A percentile compares a stretch with the other conserved stretches of the same genome.
These are phyloP conservation scores for Coendou prehensilis DNA, from an alignment of 2,797 vertebrate genomes.

Conservation along the genomic window DNA sequence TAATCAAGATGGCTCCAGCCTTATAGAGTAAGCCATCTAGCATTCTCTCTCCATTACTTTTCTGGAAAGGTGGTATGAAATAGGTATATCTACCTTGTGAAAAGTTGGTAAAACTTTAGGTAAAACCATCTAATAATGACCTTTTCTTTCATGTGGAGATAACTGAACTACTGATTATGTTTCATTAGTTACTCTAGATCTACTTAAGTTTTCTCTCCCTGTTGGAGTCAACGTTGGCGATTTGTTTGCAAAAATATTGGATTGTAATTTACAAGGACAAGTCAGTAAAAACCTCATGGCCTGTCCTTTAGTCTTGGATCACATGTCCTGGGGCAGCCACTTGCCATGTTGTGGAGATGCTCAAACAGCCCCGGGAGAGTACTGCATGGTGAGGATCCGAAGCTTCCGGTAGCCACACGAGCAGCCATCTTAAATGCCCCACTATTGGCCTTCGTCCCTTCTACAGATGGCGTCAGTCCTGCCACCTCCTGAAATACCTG, in stretches of 20 bases:
- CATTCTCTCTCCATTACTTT: neutral
- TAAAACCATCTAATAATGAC: neutral
- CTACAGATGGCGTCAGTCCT: neutral
- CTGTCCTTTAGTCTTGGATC: neutral
- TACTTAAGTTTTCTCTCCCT: neutral
- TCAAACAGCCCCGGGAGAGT: neutral
- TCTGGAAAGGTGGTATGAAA: neutral
- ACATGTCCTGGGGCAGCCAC: neutral
- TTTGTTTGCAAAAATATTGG: neutral
- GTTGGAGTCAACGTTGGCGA: neutral
- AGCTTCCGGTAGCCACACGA: rapidly evolving
- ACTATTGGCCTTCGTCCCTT: neutral
- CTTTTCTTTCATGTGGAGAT: neutral
- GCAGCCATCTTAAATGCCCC: neutral
- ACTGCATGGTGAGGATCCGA: neutral
- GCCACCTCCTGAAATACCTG: neutral
- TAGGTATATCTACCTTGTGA: neutral
- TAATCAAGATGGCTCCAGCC: too few species aligned
- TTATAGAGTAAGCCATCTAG: neutral
- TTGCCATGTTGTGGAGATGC: too few species aligned
- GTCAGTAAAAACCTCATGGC: neutral
- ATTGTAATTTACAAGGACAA: neutral
- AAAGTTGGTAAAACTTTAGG: neutral
- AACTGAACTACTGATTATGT: neutral
- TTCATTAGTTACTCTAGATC: neutral